These are phyloP conservation scores for Brienomyrus longianalis DNA, from an alignment of 2,113 vertebrate genomes.

Conservation along the genomic window DNA sequence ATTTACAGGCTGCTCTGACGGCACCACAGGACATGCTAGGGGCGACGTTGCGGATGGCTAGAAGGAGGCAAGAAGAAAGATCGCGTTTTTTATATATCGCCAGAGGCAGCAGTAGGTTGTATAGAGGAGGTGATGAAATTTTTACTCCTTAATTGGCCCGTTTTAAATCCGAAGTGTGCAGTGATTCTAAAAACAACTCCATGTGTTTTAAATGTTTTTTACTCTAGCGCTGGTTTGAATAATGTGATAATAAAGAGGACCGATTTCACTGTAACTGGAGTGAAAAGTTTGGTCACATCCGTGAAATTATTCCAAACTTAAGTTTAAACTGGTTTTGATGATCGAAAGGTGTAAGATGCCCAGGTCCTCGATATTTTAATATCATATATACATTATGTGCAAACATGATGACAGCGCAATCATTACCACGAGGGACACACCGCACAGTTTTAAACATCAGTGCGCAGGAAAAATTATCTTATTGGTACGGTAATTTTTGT, in stretches of 20 bases:
- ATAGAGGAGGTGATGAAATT: slow-evolving; percentile 2
- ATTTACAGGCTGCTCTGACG: slow-evolving; percentile 17
- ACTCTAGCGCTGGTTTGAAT: not conserved
- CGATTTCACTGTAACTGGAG: not conserved
- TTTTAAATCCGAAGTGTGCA: slow-evolving; percentile 10
- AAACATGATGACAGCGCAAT: not conserved
- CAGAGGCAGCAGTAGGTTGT: not conserved
- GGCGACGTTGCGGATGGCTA: not conserved
- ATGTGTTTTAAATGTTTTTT: not conserved
- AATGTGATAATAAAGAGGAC: not conserved
- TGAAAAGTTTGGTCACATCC: not conserved
- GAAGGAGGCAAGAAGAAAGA: not conserved
- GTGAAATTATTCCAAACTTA: not conserved
- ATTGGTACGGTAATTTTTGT: not conserved
- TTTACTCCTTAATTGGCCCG: slow-evolving; percentile 5
- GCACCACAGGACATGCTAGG: slow-evolving; percentile 4
- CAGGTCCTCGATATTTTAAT: not conserved
- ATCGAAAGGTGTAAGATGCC: not conserved
- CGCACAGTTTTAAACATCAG: not conserved
- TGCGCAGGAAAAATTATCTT: not conserved
- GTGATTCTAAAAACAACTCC: slow-evolving; percentile 7
- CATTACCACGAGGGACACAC: not conserved
- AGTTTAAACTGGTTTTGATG: not conserved
- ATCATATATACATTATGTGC: not conserved
- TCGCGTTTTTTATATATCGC: not conserved